Percentiles rank a stretch among this genome's conserved stretches.
Conservation (phyloP, 2,113 vertebrate genomes). For the Cettia cetti region DNA sequence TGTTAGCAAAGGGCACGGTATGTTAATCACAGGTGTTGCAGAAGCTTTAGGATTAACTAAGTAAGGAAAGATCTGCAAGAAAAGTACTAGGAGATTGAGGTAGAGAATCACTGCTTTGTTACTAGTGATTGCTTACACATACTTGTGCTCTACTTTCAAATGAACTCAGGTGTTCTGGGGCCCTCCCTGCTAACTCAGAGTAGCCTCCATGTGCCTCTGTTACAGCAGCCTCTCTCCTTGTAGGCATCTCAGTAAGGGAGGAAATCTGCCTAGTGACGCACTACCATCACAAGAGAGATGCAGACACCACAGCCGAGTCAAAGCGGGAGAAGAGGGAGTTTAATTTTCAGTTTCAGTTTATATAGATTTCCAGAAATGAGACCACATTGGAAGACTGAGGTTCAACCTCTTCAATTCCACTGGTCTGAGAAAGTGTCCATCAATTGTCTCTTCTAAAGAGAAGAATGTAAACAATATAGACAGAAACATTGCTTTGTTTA, state of each 20-base stretch:
- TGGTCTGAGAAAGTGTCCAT: no score
- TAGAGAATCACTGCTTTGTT: neutral
- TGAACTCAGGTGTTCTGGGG: neutral
- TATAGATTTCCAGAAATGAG: no score
- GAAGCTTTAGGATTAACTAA: neutral
- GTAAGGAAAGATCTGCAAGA: neutral
- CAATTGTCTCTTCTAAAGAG: no score
- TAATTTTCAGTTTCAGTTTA: no score
- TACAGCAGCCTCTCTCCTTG: neutral
- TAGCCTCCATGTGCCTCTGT: neutral
- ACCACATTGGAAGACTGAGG: no score
- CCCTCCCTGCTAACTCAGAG: neutral
- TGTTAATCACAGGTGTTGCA: neutral
- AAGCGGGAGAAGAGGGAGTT: no score
- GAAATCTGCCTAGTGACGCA: neutral
- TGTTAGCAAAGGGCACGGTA: fast-evolving
- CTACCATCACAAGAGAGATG: no score
- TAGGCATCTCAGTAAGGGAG: neutral
- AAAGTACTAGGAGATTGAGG: neutral
- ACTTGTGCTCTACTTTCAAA: neutral
- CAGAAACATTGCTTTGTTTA: no score
- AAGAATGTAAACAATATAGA: no score
- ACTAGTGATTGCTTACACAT: neutral
- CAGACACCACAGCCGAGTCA: no score
- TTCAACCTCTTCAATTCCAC: no score